These are phyloP conservation scores for Blastobasis lacticolella DNA, from an alignment of 2,888 invertebrate species.

Conservation along the genomic window DNA sequence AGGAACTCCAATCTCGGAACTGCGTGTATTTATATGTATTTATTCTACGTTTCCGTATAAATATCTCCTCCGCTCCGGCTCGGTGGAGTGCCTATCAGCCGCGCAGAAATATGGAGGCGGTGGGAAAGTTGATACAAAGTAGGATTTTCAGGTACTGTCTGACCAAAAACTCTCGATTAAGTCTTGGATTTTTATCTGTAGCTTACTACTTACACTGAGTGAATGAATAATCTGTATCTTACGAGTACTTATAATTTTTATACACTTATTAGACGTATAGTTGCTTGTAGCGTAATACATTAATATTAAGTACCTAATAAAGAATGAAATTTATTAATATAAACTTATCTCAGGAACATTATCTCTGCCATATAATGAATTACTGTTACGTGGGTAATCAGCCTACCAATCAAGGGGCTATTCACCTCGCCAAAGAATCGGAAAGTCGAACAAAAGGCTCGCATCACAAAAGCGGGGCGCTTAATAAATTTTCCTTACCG, in stretches of 20 bases:
- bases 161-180: constrained; percentile 19
- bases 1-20: not conserved
- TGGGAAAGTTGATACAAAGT: constrained; percentile 66
- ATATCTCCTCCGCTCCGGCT: constrained; percentile 10
- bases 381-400: too few species aligned
- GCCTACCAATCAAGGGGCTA: too few species aligned
- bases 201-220: too few species aligned
- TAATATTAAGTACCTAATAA: not conserved
- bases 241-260: too few species aligned
- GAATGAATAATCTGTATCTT: too few species aligned
- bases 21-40: not conserved
- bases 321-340: not conserved
- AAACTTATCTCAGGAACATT: not conserved
- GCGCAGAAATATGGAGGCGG: constrained; percentile 62
- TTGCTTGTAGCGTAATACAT: not conserved
- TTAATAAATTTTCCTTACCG: constrained; percentile 40
- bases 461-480: constrained; percentile 7
- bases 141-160: constrained; percentile 60
- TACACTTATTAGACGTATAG: too few species aligned
- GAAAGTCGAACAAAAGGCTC: not conserved
- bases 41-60: constrained; percentile 2
- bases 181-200: too few species aligned
- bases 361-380: too few species aligned
- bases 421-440: not conserved
- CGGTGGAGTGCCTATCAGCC: constrained; percentile 40